Evolutionary conservation across 2,888 invertebrate species (phyloP).

Genomic region (Drosophila emarginata): DNA sequence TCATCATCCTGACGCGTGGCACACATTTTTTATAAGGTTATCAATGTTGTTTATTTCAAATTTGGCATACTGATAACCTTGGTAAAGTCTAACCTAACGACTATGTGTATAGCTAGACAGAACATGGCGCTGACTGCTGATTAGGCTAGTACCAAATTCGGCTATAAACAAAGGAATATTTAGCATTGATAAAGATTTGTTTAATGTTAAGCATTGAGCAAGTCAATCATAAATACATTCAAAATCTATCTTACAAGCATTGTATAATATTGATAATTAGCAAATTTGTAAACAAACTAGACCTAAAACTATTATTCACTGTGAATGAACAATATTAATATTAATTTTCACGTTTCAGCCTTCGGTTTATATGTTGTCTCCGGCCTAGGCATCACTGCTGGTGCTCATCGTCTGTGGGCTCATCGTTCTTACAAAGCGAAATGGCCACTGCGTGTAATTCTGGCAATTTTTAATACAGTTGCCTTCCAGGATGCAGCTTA

Average conservation of each 20-base stretch:
- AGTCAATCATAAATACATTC: not conserved
- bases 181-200: not conserved
- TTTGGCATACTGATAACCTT: conserved; percentile 63
- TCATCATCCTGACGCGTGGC: conserved; percentile 52
- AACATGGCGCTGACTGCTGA: conserved; percentile 29
- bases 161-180: not conserved
- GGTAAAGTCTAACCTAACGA: conserved; percentile 26
- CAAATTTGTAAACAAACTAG: too few species aligned
- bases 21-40: conserved; percentile 53
- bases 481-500: conserved; percentile 94
- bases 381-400: conserved; percentile 97
- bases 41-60: conserved; percentile 44
- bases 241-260: too few species aligned
- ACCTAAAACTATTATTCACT: not conserved
- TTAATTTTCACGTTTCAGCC: conserved; percentile 83
- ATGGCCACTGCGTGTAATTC: conserved; percentile 91
- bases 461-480: conserved; percentile 92
- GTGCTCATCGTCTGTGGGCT: conserved; percentile 97
- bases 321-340: not conserved
- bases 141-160: conserved; percentile 11
- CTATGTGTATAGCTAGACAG: conserved; percentile 8
- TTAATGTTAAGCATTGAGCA: not conserved
- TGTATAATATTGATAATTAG: too few species aligned
- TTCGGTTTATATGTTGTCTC: conserved; percentile 88
- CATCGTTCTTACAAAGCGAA: conserved; percentile 98